Percentiles rank a stretch among this genome's conserved stretches.
phyloP scores from a whole-genome alignment of 2,113 vertebrate species.

The Pachypanchax playfairii region DNA sequence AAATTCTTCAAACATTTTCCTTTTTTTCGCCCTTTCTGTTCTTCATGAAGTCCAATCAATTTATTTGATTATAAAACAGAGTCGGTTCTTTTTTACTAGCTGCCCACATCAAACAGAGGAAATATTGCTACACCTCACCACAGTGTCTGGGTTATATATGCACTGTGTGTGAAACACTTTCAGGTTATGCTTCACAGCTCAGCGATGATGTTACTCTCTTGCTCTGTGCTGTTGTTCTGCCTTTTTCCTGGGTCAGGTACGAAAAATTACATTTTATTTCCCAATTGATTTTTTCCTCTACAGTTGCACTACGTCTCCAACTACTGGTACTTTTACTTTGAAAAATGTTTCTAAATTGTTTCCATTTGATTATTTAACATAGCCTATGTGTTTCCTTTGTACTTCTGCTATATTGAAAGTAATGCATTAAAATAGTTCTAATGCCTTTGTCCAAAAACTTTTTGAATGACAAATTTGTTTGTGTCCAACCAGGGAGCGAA shows the following conservation, averaged over 20 bases:
- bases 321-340: neutral
- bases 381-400: too few relatives aligned
- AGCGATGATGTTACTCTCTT: conserved; percentile 15
- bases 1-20: too few relatives aligned
- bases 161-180: neutral
- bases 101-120: conserved; percentile 19
- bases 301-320: too few relatives aligned
- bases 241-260: conserved; percentile 32
- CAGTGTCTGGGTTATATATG: neutral
- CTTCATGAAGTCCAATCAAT: too few relatives aligned
- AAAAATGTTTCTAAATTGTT: neutral
- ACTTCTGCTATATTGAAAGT: too few relatives aligned
- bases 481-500: neutral
- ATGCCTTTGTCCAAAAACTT: too few relatives aligned
- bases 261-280: neutral
- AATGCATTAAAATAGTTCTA: too few relatives aligned
- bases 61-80: too few relatives aligned
- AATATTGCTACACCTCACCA: rapidly evolving
- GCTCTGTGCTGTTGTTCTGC: conserved; percentile 14
- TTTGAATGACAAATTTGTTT: neutral
- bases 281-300: neutral
- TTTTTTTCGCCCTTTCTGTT: too few relatives aligned
- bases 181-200: neutral
- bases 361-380: neutral
- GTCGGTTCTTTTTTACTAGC: too few relatives aligned